Percentiles rank a stretch among this genome's conserved stretches.
These are phyloP conservation scores for Prorops nasuta DNA, from an alignment of 1,140 invertebrate species.

Conservation along the genomic window DNA sequence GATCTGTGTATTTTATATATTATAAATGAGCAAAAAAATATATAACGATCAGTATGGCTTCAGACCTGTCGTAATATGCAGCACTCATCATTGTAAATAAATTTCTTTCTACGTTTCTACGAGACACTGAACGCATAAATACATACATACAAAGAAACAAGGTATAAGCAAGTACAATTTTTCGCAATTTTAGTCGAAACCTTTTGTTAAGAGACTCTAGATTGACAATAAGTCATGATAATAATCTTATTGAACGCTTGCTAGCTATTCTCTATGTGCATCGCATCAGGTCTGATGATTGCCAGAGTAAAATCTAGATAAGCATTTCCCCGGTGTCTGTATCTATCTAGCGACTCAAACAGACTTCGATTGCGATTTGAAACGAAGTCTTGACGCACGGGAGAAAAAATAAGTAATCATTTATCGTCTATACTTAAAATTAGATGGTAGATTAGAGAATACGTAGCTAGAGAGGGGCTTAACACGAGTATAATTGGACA, in stretches of 20 bases:
- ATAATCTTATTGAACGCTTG: constrained; percentile 2
- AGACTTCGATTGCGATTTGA: too few species aligned
- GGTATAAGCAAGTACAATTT: not conserved
- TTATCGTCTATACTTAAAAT: not conserved
- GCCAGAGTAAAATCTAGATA: too few species aligned
- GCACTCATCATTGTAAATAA: constrained; percentile 20
- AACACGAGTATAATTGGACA: not conserved
- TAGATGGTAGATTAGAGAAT: not conserved
- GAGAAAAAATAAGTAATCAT: too few species aligned
- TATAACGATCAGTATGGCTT: not conserved
- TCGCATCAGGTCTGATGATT: constrained; percentile 16
- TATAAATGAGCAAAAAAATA: not conserved
- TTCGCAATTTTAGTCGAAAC: not conserved
- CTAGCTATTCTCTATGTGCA: constrained; percentile 5
- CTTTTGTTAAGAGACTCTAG: not conserved
- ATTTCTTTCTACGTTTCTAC: constrained; percentile 12
- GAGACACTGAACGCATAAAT: not conserved
- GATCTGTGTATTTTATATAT: constrained; percentile 10
- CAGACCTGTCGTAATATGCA: constrained; percentile 14
- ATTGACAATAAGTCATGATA: constrained; percentile 1
- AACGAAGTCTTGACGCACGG: too few species aligned
- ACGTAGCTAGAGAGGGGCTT: not conserved
- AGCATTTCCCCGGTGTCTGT: too few species aligned
- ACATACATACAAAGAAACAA: not conserved
- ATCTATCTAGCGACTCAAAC: too few species aligned